Evolutionary conservation across 2,797 vertebrate genomes (phyloP), one percentile per base, ranked within the genome.

Genomic region (Gallinago stenura): DNA sequence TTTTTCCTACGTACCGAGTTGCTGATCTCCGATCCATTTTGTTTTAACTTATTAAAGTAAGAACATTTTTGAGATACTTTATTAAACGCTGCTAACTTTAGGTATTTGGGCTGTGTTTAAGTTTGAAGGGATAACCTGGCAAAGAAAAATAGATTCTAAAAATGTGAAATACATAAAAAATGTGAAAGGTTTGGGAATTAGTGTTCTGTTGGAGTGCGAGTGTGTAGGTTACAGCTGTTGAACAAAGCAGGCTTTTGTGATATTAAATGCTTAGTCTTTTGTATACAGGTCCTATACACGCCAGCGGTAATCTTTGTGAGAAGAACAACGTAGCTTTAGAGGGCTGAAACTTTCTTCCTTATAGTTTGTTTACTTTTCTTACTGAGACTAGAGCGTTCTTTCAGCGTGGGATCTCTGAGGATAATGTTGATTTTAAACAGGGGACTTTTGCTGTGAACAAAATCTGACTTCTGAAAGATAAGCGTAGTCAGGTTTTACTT

Each of bases 381-480:
- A 37, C 1, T 10, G 76, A 87, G 87, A 83, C 91, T 60, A 81
- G 72, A 83, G 22, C 0, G 0, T 91, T 92, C 51, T 77, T 82
- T 82, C 71, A 45, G 0, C 82, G 25, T 50, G 79, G 91, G 64
- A 83, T 95, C 71, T 89, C 19, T 37, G 46, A 83, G 71, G 39
- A 57, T 87, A 77, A 60, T 60, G 78, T 91, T 96, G 48, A 28
- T 93, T 96, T 95, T 95, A 80, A 93, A 51, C 8, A 66, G 26
- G 6, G 26, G 46, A 62, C 24, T 70, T 96, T 53, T 87, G n/a
- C 79, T 87, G 35, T 66, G 81, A 73, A 15, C 28, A 37, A 57
- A 83, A 91, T 91, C 56, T 70, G 69, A 50, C 56, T 93, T 79
- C 19, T 82, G 56, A 72, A 87, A 65, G 26, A 33, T 39, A 31